Evolutionary conservation across 2,888 invertebrate species (phyloP), one percentile per base, ranked within the genome.

Genomic region (Lepidocyrtoides sp.): DNA sequence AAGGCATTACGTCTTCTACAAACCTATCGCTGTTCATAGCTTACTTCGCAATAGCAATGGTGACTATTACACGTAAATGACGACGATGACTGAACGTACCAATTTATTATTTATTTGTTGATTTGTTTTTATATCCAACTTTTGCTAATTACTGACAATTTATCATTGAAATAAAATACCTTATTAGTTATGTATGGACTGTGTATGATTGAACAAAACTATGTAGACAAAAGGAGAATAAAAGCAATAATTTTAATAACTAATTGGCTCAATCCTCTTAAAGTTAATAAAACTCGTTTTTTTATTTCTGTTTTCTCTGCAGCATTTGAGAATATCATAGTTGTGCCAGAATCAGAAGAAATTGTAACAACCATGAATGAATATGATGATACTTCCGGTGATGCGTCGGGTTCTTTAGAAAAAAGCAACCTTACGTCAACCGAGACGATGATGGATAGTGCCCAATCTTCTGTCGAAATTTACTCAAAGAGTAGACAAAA

Each of bases 321-420:
- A 88, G 87, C 87, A 79, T 88, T 88, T 88, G 87, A 88, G 41
- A 88, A 88, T 88, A 88, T 17, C 54, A 81, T 88, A 79, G 66
- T 88, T 66, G 66, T 51, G 20, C 87, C 87, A 29, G 87, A 88
- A 14, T 88, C 87, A 36, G 87, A 88, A 26, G 87, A 88, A 26
- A 7, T 54, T 23, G 54, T 32, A 5, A 10, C 84, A 51, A 14
- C 72, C 63, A 66, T 17, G n/a, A 75, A 20, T 29, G 17, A 48
- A 82, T 41, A 66, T 57, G 29, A 81, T 57, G 32, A 36, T 41
- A 17, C 57, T 36, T 79, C 54, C 54, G 77, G 54, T 36, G 77
- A 54, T 32, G n/a, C 51, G 2, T 79, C 54, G 17, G n/a, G n/a
- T n/a, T n/a, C n/a, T n/a, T 79, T 32, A 32, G 51, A 7, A 32